Conservation (phyloP, 1,140 invertebrate genomes). For the Zaprionus ornatus region DNA sequence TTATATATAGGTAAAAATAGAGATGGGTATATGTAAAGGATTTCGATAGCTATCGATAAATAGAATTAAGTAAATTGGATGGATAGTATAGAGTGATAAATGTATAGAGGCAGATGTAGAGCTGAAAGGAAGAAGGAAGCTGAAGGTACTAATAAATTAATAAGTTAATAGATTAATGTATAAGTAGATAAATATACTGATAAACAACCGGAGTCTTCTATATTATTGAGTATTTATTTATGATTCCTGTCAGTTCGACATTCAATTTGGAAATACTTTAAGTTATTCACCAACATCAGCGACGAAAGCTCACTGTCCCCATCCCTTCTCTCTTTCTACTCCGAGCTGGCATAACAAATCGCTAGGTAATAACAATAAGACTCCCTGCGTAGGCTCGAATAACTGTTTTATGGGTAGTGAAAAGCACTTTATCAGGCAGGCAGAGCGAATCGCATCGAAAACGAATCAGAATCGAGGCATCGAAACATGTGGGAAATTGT, state of each 20-base stretch:
- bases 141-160: too few species aligned
- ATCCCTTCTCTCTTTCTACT: not conserved
- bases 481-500: slow-evolving; percentile 13
- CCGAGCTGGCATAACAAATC: not conserved
- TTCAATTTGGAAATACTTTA: not conserved
- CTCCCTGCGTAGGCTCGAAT: not conserved
- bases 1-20: too few species aligned
- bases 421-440: slow-evolving; percentile 22
- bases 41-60: too few species aligned
- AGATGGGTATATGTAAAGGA: too few species aligned
- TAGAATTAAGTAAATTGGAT: not conserved
- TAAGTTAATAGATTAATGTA: too few species aligned
- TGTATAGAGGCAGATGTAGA: too few species aligned
- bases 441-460: not conserved
- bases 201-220: not conserved
- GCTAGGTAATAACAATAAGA: slow-evolving; percentile 32
- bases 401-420: slow-evolving; percentile 25
- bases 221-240: not conserved
- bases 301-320: not conserved
- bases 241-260: too few species aligned
- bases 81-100: too few species aligned
- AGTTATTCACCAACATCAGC: not conserved
- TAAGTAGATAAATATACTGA: too few species aligned
- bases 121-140: too few species aligned
- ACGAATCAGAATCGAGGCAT: not conserved